Conservation (phyloP, 2,888 invertebrate species). For the Scaptomyza caliginosa region DNA sequence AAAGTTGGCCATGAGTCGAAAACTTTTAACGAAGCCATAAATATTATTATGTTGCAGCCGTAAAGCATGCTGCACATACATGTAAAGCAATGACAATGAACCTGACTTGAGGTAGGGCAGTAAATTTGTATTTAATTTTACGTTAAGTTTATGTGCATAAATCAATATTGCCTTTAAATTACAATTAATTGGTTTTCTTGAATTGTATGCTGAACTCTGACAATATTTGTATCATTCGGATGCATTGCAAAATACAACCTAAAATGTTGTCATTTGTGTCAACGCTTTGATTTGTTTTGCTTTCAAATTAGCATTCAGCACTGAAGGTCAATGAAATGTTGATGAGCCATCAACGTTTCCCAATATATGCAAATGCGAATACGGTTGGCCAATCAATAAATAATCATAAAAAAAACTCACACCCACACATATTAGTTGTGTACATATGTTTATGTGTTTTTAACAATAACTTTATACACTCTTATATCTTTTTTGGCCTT, state of each 20-base stretch:
- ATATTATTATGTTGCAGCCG: constrained; percentile 1
- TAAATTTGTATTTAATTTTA: constrained; percentile 14
- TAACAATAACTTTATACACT: constrained; percentile 13
- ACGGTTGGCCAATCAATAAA: constrained; percentile 33
- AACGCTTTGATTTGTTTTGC: constrained; percentile 42
- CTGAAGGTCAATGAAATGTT: constrained; percentile 74
- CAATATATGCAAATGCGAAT: constrained; percentile 57
- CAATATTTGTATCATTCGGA: background rate
- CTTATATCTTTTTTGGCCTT: constrained; percentile 18
- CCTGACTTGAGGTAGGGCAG: constrained; percentile 12
- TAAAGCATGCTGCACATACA: constrained; percentile 22
- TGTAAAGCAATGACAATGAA: constrained; percentile 2
- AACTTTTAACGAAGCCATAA: constrained; percentile 12
- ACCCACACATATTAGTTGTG: background rate
- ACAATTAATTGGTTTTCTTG: constrained; percentile 1
- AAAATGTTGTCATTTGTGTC: constrained; percentile 23
- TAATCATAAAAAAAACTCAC: constrained; percentile 9
- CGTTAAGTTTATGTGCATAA: constrained; percentile 32
- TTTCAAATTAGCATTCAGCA: constrained; percentile 56
- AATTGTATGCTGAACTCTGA: background rate
- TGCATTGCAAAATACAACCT: constrained; percentile 19
- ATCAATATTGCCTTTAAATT: constrained; percentile 15
- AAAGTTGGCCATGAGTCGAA: constrained; percentile 15
- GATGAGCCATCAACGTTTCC: constrained; percentile 42
- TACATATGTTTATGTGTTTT: background rate